phyloP scores from a whole-genome alignment of 2,888 invertebrate genomes.

The Choristoneura rosaceana region DNA sequence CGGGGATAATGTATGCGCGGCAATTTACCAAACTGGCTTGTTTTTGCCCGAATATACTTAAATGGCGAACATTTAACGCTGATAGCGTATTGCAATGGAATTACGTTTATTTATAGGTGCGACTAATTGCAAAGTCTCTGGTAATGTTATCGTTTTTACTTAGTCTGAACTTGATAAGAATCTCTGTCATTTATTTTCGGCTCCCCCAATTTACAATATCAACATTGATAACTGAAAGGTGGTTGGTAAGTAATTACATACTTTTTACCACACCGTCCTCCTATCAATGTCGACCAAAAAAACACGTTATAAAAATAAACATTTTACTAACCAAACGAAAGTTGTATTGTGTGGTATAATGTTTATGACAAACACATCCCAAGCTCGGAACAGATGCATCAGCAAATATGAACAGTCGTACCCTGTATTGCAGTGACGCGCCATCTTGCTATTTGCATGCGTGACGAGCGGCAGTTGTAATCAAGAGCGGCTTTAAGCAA shows the following conservation, averaged over 20 bases:
- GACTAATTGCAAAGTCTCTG: slow-evolving; percentile 21
- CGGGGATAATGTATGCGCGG: slow-evolving; percentile 41
- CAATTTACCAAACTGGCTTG: slow-evolving; percentile 40
- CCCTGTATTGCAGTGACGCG: slow-evolving; percentile 8
- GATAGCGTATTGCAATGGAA: slow-evolving; percentile 38
- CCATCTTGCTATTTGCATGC: slow-evolving; percentile 20
- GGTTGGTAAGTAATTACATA: too few species aligned
- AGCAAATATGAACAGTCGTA: slow-evolving; percentile 13
- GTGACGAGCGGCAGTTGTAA: slow-evolving; percentile 14
- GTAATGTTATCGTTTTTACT: slow-evolving; percentile 8
- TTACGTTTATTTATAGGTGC: slow-evolving; percentile 22
- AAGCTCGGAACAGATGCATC: slow-evolving; percentile 18
- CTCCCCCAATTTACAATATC: not conserved
- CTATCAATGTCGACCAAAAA: not conserved
- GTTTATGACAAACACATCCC: slow-evolving; percentile 9
- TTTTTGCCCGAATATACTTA: slow-evolving; percentile 33
- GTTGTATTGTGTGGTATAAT: not conserved
- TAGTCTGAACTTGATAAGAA: slow-evolving; percentile 16
- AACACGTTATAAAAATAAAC: not conserved
- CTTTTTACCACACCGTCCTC: too few species aligned
- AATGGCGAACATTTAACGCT: slow-evolving; percentile 36
- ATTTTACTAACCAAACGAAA: not conserved
- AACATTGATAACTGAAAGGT: too few species aligned
- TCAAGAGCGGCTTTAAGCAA: slow-evolving; percentile 5
- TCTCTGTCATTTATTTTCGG: not conserved